Conservation (phyloP, 2,888 invertebrate genomes). For the Pachliopta kotzebuea region DNA sequence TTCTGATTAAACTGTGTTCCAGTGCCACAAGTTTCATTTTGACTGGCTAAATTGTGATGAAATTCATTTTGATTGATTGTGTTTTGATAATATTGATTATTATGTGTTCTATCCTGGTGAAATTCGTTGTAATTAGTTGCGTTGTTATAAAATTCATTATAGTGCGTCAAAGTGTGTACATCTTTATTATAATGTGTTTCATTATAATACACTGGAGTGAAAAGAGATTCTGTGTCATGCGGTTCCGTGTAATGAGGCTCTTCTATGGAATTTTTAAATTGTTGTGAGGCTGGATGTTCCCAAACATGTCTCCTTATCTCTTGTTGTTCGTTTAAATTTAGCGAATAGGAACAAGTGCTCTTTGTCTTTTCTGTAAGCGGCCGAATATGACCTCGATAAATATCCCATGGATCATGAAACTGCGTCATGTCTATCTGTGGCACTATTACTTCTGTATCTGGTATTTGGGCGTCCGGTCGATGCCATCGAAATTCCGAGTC, state of each 20-base stretch:
- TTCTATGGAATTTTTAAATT: conserved; percentile 35
- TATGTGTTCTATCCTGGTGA: background rate
- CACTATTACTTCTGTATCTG: conserved; percentile 41
- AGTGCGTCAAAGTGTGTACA: conserved; percentile 34
- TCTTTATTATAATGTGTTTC: conserved; percentile 32
- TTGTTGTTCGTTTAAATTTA: conserved; percentile 45
- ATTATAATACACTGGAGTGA: conserved; percentile 13
- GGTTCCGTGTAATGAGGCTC: conserved; percentile 35
- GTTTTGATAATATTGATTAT: background rate
- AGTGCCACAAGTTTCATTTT: background rate
- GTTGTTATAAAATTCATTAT: conserved; percentile 34
- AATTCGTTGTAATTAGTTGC: conserved; percentile 26
- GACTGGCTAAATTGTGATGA: background rate
- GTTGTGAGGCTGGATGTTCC: conserved; percentile 47
- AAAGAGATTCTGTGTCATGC: conserved; percentile 23
- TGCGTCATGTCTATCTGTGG: conserved; percentile 50
- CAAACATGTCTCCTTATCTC: conserved; percentile 61
- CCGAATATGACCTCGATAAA: conserved; percentile 80
- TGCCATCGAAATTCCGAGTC: conserved; percentile 75
- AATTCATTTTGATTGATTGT: background rate
- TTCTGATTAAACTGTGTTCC: background rate
- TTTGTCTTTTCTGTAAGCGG: conserved; percentile 43
- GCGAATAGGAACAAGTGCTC: conserved; percentile 33
- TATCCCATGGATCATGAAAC: conserved; percentile 87
- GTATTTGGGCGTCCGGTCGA: conserved; percentile 54